Conservation (phyloP, 2,113 vertebrate genomes). For the Platichthys stellatus region DNA sequence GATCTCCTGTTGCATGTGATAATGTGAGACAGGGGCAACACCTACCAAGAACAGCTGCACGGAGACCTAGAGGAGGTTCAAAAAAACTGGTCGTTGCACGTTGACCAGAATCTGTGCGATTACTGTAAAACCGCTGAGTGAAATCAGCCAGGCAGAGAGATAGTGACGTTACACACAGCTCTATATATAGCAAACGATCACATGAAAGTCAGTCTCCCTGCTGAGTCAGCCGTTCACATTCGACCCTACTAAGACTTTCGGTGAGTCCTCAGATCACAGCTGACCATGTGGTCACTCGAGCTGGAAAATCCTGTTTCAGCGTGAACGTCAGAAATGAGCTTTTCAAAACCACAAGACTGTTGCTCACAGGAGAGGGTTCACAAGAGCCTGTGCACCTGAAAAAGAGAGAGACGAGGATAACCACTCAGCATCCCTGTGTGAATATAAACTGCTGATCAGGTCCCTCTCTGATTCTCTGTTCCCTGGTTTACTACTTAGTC, state of each 20-base stretch:
- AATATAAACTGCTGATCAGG: neutral
- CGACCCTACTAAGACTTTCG: constrained; percentile 10
- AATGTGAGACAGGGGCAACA: constrained; percentile 32
- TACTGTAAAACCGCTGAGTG: constrained; percentile 24
- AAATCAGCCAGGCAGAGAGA: constrained; percentile 18
- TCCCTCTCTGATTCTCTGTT: neutral
- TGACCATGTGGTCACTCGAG: constrained; percentile 26
- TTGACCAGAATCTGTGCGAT: constrained; percentile 3
- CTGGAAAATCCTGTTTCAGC: constrained; percentile 5
- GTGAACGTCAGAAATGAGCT: constrained; percentile 5
- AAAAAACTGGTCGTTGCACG: neutral
- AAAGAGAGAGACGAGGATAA: neutral
- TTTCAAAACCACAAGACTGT: constrained; percentile 2
- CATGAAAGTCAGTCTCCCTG: constrained; percentile 42
- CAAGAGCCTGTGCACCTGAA: neutral
- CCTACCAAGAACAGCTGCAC: constrained; percentile 7
- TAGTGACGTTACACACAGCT: constrained; percentile 22
- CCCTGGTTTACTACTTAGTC: neutral
- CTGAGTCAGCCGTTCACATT: constrained; percentile 49
- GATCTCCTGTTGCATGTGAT: constrained; percentile 38
- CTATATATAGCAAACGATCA: constrained; percentile 50
- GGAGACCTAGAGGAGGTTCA: neutral
- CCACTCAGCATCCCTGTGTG: neutral
- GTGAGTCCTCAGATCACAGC: constrained; percentile 50
- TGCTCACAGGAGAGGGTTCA: neutral